These are phyloP conservation scores for Anguilla obscura DNA, from an alignment of 2,797 vertebrate genomes.

Conservation along the genomic window DNA sequence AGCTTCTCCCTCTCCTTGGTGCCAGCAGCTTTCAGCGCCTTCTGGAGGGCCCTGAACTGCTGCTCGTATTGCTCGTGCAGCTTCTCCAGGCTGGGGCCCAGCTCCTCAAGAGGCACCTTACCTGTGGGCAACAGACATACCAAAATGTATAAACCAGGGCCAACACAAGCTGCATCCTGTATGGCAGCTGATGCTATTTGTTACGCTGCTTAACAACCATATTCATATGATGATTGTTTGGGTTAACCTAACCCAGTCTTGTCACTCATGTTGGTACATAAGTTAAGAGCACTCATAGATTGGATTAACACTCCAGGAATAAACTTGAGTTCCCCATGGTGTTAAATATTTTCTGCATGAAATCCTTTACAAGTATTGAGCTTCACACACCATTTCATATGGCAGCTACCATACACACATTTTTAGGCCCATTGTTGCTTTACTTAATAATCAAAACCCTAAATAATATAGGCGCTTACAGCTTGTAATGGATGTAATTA, in stretches of 20 bases:
- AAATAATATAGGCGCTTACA: neutral
- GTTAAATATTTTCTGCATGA: neutral
- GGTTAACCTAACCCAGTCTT: neutral
- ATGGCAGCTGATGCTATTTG: neutral
- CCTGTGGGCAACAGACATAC: neutral
- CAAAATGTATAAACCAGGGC: neutral
- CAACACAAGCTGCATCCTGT: neutral
- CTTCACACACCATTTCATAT: neutral
- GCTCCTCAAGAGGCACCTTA: neutral
- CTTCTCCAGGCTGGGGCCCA: slow-evolving; percentile 13
- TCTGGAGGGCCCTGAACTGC: neutral
- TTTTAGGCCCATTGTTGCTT: neutral
- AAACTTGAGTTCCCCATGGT: neutral
- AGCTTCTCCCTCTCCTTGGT: neutral
- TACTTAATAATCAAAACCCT: neutral
- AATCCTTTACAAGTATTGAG: neutral
- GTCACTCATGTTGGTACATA: neutral
- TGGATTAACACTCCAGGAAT: neutral
- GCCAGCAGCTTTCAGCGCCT: neutral
- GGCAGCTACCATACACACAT: neutral
- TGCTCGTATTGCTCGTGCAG: slow-evolving; percentile 41
- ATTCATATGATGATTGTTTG: neutral
- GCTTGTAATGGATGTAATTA: neutral
- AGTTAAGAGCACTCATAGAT: neutral
- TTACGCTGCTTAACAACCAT: neutral